phyloP scores from a whole-genome alignment of 2,113 vertebrate genomes.

The Anhinga rufa region DNA sequence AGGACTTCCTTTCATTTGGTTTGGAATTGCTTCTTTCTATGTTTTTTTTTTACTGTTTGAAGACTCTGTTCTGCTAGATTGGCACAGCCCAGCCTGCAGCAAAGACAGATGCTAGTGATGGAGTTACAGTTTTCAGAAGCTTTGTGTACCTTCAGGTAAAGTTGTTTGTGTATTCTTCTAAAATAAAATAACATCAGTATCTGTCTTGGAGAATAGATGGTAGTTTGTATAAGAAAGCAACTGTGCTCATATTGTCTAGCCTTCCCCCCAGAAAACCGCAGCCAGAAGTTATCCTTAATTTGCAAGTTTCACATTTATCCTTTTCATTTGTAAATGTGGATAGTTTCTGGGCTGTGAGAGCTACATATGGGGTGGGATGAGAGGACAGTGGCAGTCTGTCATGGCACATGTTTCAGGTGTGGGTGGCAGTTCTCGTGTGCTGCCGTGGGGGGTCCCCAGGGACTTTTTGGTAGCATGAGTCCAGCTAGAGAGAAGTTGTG shows the following conservation, averaged over 20 bases:
- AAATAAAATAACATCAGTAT: neutral
- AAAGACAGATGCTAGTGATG: neutral
- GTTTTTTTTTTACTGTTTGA: neutral
- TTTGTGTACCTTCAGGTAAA: neutral
- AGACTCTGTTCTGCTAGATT: neutral
- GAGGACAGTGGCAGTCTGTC: neutral
- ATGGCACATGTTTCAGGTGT: no score
- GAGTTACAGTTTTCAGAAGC: neutral
- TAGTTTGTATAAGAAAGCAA: neutral
- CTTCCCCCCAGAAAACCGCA: neutral
- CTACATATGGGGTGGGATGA: rapidly evolving
- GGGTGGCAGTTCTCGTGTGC: neutral
- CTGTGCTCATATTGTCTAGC: neutral
- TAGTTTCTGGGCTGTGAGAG: neutral
- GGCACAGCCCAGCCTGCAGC: neutral
- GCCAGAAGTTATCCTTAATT: neutral
- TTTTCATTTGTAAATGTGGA: neutral
- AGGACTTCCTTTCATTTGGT: neutral
- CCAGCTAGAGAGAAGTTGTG: neutral
- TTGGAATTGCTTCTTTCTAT: neutral
- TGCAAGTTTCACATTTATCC: neutral
- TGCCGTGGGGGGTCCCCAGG: neutral
- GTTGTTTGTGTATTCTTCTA: neutral
- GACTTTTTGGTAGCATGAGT: neutral
- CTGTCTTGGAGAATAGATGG: neutral